Evolutionary conservation across 2,888 invertebrate genomes (phyloP).

Genomic region (Atethmia centrago): DNA sequence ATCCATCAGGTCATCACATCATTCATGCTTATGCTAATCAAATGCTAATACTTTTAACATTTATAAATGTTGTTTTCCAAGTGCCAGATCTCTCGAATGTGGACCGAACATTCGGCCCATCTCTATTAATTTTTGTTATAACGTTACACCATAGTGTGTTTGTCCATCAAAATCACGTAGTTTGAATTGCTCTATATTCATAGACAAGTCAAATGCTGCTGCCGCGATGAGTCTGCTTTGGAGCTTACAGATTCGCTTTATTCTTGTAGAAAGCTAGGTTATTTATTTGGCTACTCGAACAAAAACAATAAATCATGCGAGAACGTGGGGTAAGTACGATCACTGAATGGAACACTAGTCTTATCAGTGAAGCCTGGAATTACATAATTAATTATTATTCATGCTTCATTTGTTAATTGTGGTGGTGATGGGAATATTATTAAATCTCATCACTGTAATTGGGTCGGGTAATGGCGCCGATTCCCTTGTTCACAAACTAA

Average conservation of each 20-base stretch:
- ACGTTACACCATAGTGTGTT: conserved; percentile 38
- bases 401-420: not conserved
- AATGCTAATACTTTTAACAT: conserved; percentile 1
- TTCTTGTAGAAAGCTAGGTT: conserved; percentile 14
- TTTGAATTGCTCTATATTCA: conserved; percentile 11
- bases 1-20: conserved; percentile 1
- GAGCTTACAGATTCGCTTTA: conserved; percentile 36
- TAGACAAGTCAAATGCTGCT: conserved; percentile 27
- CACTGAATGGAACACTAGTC: not conserved
- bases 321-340: not conserved
- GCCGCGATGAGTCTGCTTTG: conserved; percentile 50
- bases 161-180: conserved; percentile 35
- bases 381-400: conserved; percentile 1
- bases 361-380: conserved; percentile 9
- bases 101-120: conserved; percentile 33
- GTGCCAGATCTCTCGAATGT: not conserved
- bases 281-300: conserved; percentile 6
- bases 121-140: conserved; percentile 48
- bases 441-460: not conserved
- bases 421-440: not conserved
- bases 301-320: not conserved
- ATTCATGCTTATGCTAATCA: conserved; percentile 11
- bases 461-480: no score
- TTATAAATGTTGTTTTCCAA: not conserved
- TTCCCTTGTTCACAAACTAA: no score